phyloP scores from a whole-genome alignment of 1,140 invertebrate species.

The Penaeus vannamei region DNA sequence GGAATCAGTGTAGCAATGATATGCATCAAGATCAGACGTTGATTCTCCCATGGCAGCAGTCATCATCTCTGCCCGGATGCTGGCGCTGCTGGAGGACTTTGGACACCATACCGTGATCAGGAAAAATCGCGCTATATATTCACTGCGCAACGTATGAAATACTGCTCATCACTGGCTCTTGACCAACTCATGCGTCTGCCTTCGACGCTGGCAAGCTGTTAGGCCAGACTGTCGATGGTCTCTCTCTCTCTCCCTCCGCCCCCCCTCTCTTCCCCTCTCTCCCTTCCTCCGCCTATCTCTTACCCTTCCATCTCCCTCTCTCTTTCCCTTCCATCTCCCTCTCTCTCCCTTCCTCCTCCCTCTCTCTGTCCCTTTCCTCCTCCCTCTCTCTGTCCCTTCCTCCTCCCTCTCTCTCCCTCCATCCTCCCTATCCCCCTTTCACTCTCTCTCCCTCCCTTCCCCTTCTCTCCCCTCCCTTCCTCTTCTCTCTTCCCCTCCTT shows the following conservation, averaged over 20 bases:
- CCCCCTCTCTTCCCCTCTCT: not conserved
- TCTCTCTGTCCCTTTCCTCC: not conserved
- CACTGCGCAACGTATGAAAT: too few species aligned
- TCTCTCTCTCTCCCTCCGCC: not conserved
- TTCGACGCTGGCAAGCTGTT: too few species aligned
- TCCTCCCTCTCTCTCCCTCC: not conserved
- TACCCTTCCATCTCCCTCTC: not conserved
- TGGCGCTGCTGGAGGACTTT: too few species aligned
- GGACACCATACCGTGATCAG: too few species aligned
- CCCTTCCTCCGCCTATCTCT: not conserved
- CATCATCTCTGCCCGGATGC: too few species aligned
- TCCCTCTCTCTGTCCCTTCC: not conserved
- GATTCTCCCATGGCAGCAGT: too few species aligned
- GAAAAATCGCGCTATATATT: too few species aligned
- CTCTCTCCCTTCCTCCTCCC: not conserved
- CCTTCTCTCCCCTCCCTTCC: not conserved
- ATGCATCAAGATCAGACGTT: too few species aligned
- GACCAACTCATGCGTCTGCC: too few species aligned
- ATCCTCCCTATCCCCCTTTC: not conserved
- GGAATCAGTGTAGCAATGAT: too few species aligned
- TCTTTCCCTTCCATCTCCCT: not conserved
- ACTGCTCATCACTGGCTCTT: too few species aligned
- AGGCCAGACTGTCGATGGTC: not conserved
- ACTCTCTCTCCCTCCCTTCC: too few species aligned
- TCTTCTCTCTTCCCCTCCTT: not conserved